Percentiles rank a stretch among this genome's conserved stretches.
These are phyloP conservation scores for Prolemur simus DNA, from an alignment of 2,113 vertebrate genomes.

Conservation along the genomic window DNA sequence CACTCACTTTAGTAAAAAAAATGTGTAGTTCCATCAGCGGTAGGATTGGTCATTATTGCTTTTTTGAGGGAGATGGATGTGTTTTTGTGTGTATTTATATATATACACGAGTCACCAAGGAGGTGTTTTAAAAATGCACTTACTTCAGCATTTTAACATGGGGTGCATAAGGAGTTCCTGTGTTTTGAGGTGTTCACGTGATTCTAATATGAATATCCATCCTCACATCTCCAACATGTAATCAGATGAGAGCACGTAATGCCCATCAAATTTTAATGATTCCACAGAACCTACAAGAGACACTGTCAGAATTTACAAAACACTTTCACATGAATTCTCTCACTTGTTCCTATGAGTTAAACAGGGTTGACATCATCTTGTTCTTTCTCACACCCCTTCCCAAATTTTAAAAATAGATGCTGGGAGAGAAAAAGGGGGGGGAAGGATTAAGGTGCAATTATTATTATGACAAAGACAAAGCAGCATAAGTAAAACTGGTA, in stretches of 20 bases:
- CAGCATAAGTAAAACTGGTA: neutral
- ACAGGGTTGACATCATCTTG: slow-evolving; percentile 5
- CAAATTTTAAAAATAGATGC: slow-evolving; percentile 45
- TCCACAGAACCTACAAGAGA: neutral
- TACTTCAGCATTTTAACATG: neutral
- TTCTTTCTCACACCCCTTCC: slow-evolving; percentile 45
- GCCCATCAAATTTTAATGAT: neutral
- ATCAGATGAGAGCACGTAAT: neutral
- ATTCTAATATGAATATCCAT: neutral
- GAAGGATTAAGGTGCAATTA: neutral
- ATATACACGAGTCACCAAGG: neutral
- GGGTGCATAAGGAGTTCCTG: neutral
- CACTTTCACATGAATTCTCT: neutral
- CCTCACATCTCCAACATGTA: neutral
- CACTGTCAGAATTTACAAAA: neutral
- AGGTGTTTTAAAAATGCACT: neutral
- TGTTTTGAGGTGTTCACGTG: neutral
- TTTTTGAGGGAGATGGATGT: neutral
- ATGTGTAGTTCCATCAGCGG: neutral
- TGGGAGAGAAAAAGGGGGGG: neutral
- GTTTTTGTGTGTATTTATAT: neutral
- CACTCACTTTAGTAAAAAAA: neutral
- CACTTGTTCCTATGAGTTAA: neutral
- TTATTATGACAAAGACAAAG: neutral
- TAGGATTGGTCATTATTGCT: neutral